A percentile compares a stretch with the other conserved stretches of the same genome.
Conservation (phyloP, 2,888 invertebrate species). For the Biston stratarius region DNA sequence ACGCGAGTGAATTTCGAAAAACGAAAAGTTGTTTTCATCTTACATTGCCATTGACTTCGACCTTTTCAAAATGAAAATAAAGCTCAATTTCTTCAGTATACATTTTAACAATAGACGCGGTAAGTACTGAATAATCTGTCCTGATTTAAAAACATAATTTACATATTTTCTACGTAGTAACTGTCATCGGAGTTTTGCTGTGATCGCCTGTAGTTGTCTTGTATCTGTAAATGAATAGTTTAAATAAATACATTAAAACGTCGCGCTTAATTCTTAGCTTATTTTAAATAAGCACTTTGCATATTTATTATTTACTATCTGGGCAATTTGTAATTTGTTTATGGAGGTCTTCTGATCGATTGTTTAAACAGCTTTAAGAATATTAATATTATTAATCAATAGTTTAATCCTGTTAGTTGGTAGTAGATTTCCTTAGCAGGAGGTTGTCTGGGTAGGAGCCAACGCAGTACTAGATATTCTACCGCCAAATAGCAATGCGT, state of each 20-base stretch:
- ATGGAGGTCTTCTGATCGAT: too few relatives aligned
- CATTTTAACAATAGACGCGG: conserved; percentile 22
- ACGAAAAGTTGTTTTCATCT: too few relatives aligned
- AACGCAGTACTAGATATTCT: too few relatives aligned
- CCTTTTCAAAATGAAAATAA: conserved; percentile 23
- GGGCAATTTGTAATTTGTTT: not conserved
- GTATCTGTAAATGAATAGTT: conserved; percentile 61
- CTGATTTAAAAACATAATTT: conserved; percentile 52
- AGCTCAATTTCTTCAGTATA: conserved; percentile 25
- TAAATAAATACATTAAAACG: not conserved
- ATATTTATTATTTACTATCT: conserved; percentile 1
- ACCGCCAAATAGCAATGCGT: too few relatives aligned
- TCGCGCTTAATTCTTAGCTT: not conserved
- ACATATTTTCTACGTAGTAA: conserved; percentile 69
- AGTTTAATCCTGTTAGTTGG: too few relatives aligned
- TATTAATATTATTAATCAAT: too few relatives aligned
- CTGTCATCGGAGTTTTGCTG: conserved; percentile 72
- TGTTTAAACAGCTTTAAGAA: too few relatives aligned
- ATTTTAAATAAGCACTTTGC: not conserved
- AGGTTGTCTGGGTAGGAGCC: too few relatives aligned
- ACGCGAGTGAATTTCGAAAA: too few relatives aligned
- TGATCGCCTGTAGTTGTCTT: conserved; percentile 76
- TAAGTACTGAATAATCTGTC: conserved; percentile 33
- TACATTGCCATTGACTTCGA: too few relatives aligned
- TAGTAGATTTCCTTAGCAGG: too few relatives aligned